Evolutionary conservation across 1,140 invertebrate species (phyloP).

Genomic region (Reticulitermes speratus): DNA sequence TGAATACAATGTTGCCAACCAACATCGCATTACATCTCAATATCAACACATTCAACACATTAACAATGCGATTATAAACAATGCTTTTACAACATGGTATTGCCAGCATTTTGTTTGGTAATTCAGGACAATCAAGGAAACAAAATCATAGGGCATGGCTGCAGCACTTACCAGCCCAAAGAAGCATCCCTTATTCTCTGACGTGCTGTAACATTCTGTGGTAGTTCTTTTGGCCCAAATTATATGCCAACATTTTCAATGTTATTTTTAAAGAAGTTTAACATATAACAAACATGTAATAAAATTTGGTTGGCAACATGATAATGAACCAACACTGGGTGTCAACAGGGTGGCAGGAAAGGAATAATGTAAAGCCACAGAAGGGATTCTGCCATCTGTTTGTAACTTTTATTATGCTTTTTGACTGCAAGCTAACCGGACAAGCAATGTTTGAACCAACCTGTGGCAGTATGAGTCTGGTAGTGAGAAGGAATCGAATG

Average conservation of each 20-base stretch:
- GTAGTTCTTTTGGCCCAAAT: too few species aligned
- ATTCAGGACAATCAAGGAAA: background rate
- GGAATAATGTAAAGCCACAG: background rate
- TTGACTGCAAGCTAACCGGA: conserved; percentile 45
- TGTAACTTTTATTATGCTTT: background rate
- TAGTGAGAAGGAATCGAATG: conserved; percentile 69
- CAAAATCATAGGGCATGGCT: background rate
- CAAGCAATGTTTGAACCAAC: conserved; percentile 55
- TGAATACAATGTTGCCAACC: conserved; percentile 10
- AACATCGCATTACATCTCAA: background rate
- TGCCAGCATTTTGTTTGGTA: background rate
- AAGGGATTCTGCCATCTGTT: background rate
- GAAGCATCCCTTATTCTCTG: too few species aligned
- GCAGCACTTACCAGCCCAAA: too few species aligned
- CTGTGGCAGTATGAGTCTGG: conserved; percentile 55
- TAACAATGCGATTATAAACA: background rate
- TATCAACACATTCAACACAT: background rate
- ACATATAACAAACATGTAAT: background rate
- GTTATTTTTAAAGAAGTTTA: too few species aligned
- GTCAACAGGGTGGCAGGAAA: background rate
- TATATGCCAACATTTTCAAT: too few species aligned
- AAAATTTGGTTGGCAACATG: background rate
- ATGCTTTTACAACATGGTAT: background rate
- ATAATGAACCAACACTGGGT: background rate
- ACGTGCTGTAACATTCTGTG: too few species aligned